phyloP scores from a whole-genome alignment of 2,888 invertebrate species.

The Leptogaster cylindrica region DNA sequence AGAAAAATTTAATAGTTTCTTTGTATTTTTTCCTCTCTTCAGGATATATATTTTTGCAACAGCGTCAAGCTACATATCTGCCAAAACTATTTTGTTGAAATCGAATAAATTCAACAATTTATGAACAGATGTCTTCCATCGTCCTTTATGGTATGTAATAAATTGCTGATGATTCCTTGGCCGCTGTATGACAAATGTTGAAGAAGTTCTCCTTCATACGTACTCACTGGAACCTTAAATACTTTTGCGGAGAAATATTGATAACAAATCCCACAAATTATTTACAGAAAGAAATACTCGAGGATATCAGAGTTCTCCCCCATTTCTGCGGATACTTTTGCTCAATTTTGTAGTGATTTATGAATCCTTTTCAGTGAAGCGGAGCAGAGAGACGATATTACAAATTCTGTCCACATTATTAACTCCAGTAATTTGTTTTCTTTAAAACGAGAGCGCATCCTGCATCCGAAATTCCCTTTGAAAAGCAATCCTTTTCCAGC shows the following conservation, averaged over 20 bases:
- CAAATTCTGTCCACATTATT: conserved; percentile 37
- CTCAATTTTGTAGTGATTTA: conserved; percentile 22
- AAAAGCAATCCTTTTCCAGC: not conserved
- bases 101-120: too few species aligned
- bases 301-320: conserved; percentile 3
- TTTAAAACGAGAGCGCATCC: conserved; percentile 7
- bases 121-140: too few species aligned
- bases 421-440: conserved; percentile 17
- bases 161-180: too few species aligned
- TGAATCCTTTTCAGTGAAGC: conserved; percentile 7
- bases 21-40: too few species aligned
- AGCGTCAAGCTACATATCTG: too few species aligned
- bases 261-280: conserved; percentile 43
- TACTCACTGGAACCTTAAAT: not conserved
- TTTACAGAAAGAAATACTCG: conserved; percentile 34
- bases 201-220: too few species aligned
- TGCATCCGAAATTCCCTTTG: conserved; percentile 23
- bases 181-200: too few species aligned
- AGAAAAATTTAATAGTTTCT: too few species aligned
- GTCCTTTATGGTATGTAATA: too few species aligned
- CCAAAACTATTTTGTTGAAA: too few species aligned
- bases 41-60: too few species aligned
- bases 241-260: conserved; percentile 17
- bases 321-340: not conserved
- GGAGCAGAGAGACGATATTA: conserved; percentile 8